Conservation (phyloP, 2,888 invertebrate genomes). For the Miltochrista miniata region DNA sequence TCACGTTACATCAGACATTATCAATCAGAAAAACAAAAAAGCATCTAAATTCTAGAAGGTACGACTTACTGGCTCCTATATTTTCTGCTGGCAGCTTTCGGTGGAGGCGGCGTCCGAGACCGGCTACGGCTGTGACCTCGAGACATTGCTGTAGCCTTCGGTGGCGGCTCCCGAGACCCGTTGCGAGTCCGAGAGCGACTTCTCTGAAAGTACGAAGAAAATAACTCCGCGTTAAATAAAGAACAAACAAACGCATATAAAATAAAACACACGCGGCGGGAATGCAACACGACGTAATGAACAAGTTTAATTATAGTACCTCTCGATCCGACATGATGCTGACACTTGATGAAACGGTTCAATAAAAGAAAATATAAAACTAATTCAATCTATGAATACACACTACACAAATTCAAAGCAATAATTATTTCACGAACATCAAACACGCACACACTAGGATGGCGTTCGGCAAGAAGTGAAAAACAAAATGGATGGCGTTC, state of each 20-base stretch:
- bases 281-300: conserved; percentile 42
- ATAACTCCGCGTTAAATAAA: conserved; percentile 44
- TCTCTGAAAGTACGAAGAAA: conserved; percentile 68
- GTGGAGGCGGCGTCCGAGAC: conserved; percentile 80
- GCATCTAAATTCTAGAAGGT: conserved; percentile 11
- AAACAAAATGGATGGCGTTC: neutral
- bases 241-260: conserved; percentile 38
- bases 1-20: neutral
- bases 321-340: conserved; percentile 78
- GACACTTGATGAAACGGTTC: conserved; percentile 45
- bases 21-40: conserved; percentile 9
- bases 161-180: conserved; percentile 75
- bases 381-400: conserved; percentile 64
- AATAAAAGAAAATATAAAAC: conserved; percentile 54
- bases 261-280: conserved; percentile 70
- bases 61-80: conserved; percentile 78
- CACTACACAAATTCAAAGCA: conserved; percentile 26
- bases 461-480: conserved; percentile 39
- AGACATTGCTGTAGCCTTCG: conserved; percentile 71
- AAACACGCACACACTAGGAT: conserved; percentile 58
- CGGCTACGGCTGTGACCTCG: conserved; percentile 79
- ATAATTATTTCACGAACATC: conserved; percentile 54
- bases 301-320: conserved; percentile 69
- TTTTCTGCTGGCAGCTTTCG: conserved; percentile 74
- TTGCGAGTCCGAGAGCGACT: conserved; percentile 79